Base-by-base conservation (phyloP, 1,140 invertebrate species). In the Heliconius congener region DNA sequence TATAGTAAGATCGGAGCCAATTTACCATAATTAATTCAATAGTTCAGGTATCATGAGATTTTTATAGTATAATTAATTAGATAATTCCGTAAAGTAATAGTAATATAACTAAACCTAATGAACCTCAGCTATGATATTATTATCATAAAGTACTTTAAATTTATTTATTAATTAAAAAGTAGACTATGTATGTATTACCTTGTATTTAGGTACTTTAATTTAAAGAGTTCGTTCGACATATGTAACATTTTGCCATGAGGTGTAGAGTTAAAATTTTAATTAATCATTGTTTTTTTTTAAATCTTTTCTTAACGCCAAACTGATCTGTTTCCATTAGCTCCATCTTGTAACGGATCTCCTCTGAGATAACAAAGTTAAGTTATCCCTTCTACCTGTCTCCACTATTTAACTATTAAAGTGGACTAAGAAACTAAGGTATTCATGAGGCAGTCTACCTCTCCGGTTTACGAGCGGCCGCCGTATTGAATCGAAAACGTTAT, bases 381-480 rank as follows among this genome's bases (percentile, higher is more conserved):
- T 78, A 84, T 83, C 84, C 83, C 82, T 85, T 75, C 78, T 82
- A 82, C 73, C 74, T 85, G 81, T 85, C 82, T 89, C 84, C 80
- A 84, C 88, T 93, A 88, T 93, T 93, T 93, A 93, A 91, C 85
- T 93, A 91, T 91, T 91, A 91, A 93, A 89, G 82, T 86, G 84
- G 86, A 80, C 84, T 85, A 82, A 81, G 82, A 85, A 85, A 87
- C 87, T 93, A 90, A 91, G 87, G 86, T 92, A 92, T 93, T 93
- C 92, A 93, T 92, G 92, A 89, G 85, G 80, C 86, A 88, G 87
- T 88, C 89, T 86, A 88, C 86, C 78, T 84, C 84, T 84, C 87
- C 76, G 77, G 86, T 85, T 91, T 93, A 92, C 90, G 90, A 91
- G 85, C 87, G 85, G 85, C 81, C 82, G 85, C 87, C 85, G 86